A percentile compares a stretch with the other conserved stretches of the same genome.
Evolutionary conservation across 1,140 invertebrate species (phyloP).

Genomic region (Eupristina koningsbergeri): DNA sequence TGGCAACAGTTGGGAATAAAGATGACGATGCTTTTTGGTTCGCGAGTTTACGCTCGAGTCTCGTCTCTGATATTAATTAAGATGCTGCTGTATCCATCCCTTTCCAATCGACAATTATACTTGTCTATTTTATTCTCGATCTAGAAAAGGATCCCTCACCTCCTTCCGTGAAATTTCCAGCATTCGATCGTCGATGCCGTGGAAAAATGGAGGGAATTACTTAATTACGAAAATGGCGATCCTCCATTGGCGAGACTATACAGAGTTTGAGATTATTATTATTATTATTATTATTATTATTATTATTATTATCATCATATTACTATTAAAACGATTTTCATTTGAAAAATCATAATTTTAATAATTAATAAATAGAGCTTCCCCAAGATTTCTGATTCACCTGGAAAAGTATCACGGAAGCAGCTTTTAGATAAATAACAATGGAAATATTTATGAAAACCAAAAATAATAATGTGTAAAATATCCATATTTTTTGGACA

Average conservation of each 20-base stretch:
- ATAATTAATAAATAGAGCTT: too few species aligned
- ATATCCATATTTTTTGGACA: too few species aligned
- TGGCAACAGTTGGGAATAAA: neutral
- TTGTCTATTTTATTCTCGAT: neutral
- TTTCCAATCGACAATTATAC: neutral
- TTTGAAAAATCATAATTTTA: too few species aligned
- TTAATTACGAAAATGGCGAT: neutral
- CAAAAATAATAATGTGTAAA: too few species aligned
- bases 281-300: too few species aligned
- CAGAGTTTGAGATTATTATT: neutral
- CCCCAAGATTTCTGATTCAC: too few species aligned
- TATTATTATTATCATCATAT: too few species aligned
- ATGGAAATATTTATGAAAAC: too few species aligned
- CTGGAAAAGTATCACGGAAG: too few species aligned
- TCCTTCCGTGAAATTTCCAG: neutral
- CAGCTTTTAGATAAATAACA: too few species aligned
- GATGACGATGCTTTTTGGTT: neutral
- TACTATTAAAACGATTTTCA: too few species aligned
- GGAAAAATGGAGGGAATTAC: neutral
- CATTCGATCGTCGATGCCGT: neutral
- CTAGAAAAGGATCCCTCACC: neutral
- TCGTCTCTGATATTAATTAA: neutral
- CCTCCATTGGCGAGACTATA: neutral
- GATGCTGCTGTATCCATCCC: neutral
- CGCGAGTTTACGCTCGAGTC: neutral